Base-by-base conservation (phyloP, 1,140 invertebrate genomes). In the Aleiodes sp. region DNA sequence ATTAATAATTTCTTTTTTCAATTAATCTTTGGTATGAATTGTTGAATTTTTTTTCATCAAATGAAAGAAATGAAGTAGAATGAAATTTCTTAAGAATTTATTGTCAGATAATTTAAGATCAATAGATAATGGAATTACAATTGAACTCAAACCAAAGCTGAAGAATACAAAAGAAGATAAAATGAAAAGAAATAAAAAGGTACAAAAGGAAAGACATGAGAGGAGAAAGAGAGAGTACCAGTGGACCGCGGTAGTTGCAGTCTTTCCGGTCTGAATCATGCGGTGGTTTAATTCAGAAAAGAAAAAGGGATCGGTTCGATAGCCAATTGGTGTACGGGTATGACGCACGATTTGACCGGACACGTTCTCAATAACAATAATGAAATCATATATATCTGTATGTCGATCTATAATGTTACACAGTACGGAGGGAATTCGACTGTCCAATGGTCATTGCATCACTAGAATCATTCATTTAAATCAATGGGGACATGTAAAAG, bases 231-330 rank as follows among this genome's bases (percentile, higher is more conserved):
- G 9, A 46, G 64, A 61, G 65, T 59, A n/a, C 61, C 65, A 39
- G 24, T 31, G n/a, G 35, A 37, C 29, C 26, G 33, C 19, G 21
- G 56, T 46, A 21, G 33, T 33, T 12, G 60, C 19, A 61, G 66
- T 43, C 37, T 68, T 70, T 72, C 57, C 64, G 57, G 46, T 70
- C 57, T 70, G 67, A 70, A 67, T 70, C 43, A 70, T 72, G 14
- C 24, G 12, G 19, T 33, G 26, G 28, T 46, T 65, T 28, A 26
- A 61, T 64, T 46, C 39, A 21, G 62, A 43, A 39, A 31, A 46
- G 41, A 29, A 41, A 64, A 64, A 64, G 41, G 62, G 28, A 46
- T 64, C 57, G 26, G 4, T 26, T 16, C 21, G 28, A 64, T 64
- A n/a, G 62, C 35, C 61, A 41, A 63, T 63, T 24, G 61, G n/a